phyloP scores from a whole-genome alignment of 2,113 vertebrate species.

The Eulemur macaco region DNA sequence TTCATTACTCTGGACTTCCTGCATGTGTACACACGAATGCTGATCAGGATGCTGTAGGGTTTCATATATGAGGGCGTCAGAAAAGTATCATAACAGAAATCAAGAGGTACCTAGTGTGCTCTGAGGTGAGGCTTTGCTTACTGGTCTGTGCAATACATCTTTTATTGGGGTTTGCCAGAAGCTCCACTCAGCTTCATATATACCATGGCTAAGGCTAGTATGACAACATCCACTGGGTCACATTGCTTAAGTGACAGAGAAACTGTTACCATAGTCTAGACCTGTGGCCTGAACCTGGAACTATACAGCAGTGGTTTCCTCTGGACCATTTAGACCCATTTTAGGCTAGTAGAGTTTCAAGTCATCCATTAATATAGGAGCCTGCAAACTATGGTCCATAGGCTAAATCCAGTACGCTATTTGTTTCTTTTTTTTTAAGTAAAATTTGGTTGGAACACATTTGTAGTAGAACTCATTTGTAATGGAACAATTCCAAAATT shows the following conservation, averaged over 20 bases:
- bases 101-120: background rate
- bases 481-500: background rate
- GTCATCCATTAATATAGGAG: background rate
- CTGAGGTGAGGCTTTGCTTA: background rate
- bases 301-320: background rate
- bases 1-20: background rate
- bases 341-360: background rate
- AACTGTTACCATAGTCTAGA: background rate
- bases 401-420: background rate
- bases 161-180: background rate
- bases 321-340: background rate
- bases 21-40: rapidly evolving
- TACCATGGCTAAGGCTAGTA: background rate
- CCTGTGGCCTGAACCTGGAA: background rate
- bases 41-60: background rate
- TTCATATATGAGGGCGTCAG: background rate
- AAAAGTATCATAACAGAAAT: background rate
- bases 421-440: background rate
- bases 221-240: rapidly evolving
- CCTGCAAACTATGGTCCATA: background rate
- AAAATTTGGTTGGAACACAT: background rate
- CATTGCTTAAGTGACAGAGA: background rate
- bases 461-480: background rate
- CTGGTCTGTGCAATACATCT: rapidly evolving
- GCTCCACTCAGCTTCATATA: background rate